Conservation (phyloP, 2,888 invertebrate species). For the Aromia moschata region DNA sequence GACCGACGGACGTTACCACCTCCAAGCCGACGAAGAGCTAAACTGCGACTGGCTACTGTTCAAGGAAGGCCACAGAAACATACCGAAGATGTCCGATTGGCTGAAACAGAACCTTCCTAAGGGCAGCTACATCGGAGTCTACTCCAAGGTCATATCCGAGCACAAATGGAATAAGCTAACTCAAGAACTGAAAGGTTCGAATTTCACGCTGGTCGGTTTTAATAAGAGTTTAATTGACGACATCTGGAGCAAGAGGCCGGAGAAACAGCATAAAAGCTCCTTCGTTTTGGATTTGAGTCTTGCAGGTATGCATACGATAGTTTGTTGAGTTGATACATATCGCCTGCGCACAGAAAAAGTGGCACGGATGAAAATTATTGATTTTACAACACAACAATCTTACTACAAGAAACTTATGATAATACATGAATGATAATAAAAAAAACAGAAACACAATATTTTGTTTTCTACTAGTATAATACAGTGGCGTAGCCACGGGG, state of each 20-base stretch:
- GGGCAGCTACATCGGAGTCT: slow-evolving; percentile 74
- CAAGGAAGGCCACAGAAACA: slow-evolving; percentile 73
- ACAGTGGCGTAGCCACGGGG: no score
- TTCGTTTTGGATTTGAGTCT: slow-evolving; percentile 55
- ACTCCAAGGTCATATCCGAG: slow-evolving; percentile 77
- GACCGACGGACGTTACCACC: slow-evolving; percentile 88
- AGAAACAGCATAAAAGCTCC: slow-evolving; percentile 56
- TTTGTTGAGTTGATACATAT: no score
- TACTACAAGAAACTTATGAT: no score
- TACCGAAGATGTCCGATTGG: slow-evolving; percentile 75
- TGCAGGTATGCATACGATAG: not conserved
- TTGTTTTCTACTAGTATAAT: no score
- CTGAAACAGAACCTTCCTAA: slow-evolving; percentile 64
- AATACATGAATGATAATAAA: no score
- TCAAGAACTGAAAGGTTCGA: slow-evolving; percentile 64
- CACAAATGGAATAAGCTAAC: slow-evolving; percentile 73
- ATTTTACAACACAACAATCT: no score
- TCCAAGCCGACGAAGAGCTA: slow-evolving; percentile 84
- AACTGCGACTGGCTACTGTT: slow-evolving; percentile 92
- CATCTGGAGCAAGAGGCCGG: slow-evolving; percentile 70
- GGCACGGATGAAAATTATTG: no score
- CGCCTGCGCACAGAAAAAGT: no score
- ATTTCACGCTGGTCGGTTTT: slow-evolving; percentile 65
- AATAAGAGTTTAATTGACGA: slow-evolving; percentile 78
- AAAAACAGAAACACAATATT: no score